These are phyloP conservation scores for Drosophila meridionalis DNA, from an alignment of 2,888 invertebrate genomes.

Conservation along the genomic window DNA sequence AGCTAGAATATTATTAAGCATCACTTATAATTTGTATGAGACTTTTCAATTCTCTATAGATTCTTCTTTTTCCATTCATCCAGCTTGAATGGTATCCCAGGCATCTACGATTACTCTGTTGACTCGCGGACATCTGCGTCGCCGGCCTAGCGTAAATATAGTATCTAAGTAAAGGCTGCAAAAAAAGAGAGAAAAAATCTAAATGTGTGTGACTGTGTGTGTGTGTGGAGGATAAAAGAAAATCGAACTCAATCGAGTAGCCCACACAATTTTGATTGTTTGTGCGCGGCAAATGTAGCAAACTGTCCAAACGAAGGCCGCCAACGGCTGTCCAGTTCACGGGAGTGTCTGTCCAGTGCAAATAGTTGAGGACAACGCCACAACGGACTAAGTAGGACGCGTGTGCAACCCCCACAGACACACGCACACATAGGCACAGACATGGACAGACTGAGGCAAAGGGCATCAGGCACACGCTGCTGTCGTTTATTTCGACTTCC, in stretches of 20 bases:
- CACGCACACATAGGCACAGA: slow-evolving; percentile 18
- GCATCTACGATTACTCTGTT: slow-evolving; percentile 66
- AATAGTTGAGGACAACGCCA: slow-evolving; percentile 53
- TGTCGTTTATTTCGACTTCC: slow-evolving; percentile 74
- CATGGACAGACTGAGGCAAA: slow-evolving; percentile 7
- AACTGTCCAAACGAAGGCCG: slow-evolving; percentile 70
- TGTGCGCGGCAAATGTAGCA: slow-evolving; percentile 70
- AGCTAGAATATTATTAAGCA: background rate
- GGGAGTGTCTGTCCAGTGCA: slow-evolving; percentile 59
- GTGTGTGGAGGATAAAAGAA: slow-evolving; percentile 9
- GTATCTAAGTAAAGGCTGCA: slow-evolving; percentile 56
- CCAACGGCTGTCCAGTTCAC: slow-evolving; percentile 43
- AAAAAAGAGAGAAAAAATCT: slow-evolving; percentile 22
- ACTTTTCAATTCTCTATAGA: background rate
- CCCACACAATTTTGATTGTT: slow-evolving; percentile 70
- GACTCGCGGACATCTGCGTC: slow-evolving; percentile 65
- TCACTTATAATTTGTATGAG: background rate
- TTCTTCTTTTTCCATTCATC: background rate
- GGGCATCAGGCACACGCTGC: slow-evolving; percentile 66
- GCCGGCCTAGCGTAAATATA: slow-evolving; percentile 50
- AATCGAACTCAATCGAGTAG: slow-evolving; percentile 64
- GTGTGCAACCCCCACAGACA: slow-evolving; percentile 72
- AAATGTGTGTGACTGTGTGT: background rate
- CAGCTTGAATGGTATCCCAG: slow-evolving; percentile 48
- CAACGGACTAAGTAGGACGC: slow-evolving; percentile 46